A percentile compares a stretch with the other conserved stretches of the same genome.
These are phyloP conservation scores for Drosophila micromelanica DNA, from an alignment of 1,140 invertebrate genomes.

Conservation along the genomic window DNA sequence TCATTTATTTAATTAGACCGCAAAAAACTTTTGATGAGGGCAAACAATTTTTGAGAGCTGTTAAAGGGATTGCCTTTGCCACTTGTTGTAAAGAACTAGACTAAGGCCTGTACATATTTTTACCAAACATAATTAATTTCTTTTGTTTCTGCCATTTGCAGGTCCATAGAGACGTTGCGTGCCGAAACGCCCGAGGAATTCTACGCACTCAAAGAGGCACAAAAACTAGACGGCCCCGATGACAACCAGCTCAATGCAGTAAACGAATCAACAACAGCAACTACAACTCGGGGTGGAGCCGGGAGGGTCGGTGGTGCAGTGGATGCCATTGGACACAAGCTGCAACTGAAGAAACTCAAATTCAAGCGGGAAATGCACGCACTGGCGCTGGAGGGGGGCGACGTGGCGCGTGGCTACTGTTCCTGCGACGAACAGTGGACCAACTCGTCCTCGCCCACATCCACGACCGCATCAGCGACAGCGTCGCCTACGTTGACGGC, in stretches of 20 bases:
- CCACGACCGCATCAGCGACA: constrained; percentile 64
- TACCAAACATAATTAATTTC: background rate
- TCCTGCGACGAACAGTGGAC: constrained; percentile 82
- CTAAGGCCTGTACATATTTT: background rate
- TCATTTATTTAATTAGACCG: constrained; percentile 8
- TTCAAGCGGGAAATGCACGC: constrained; percentile 72
- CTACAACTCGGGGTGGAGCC: background rate
- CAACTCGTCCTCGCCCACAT: constrained; percentile 70
- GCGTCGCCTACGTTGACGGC: constrained; percentile 58
- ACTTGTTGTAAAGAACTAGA: background rate
- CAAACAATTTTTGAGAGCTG: background rate
- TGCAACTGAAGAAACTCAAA: constrained; percentile 65
- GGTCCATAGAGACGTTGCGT: constrained; percentile 77
- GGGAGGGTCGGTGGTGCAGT: constrained; percentile 21
- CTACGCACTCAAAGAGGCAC: constrained; percentile 59
- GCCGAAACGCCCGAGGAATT: constrained; percentile 76
- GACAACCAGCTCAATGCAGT: constrained; percentile 68
- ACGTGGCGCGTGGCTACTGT: constrained; percentile 77
- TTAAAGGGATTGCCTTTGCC: constrained; percentile 1
- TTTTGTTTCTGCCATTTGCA: constrained; percentile 46
- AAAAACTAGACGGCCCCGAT: constrained; percentile 37
- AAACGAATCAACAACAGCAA: constrained; percentile 25
- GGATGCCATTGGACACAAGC: constrained; percentile 16
- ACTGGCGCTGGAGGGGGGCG: constrained; percentile 73
- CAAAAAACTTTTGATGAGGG: constrained; percentile 22